Conservation (phyloP, 2,888 invertebrate genomes). For the Zaprionus obscuricornis region DNA sequence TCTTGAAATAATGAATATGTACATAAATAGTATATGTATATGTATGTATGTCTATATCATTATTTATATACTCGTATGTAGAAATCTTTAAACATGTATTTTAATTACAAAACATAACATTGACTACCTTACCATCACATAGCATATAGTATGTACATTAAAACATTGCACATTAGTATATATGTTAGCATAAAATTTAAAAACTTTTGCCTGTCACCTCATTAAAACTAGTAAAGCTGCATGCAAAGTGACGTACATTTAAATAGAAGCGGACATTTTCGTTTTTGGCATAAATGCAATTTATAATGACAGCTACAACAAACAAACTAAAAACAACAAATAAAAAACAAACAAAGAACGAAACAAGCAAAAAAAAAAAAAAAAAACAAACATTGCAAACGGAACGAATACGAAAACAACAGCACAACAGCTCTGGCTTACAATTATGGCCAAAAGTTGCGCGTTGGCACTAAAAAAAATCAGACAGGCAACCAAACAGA, state of each 20-base stretch:
- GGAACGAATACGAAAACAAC: slow-evolving; percentile 22
- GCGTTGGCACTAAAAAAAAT: slow-evolving; percentile 51
- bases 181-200: no score
- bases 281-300: slow-evolving; percentile 60
- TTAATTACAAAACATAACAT: no score
- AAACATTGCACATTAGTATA: no score
- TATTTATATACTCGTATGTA: no score
- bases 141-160: no score
- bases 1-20: no score
- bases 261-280: slow-evolving; percentile 33
- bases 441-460: slow-evolving; percentile 65
- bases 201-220: no score
- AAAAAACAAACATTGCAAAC: slow-evolving; percentile 10
- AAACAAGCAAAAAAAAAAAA: slow-evolving; percentile 22
- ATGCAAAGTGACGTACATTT: slow-evolving; percentile 14
- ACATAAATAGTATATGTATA: no score
- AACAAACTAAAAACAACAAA: slow-evolving; percentile 60
- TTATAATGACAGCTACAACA: slow-evolving; percentile 68
- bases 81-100: no score
- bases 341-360: slow-evolving; percentile 37
- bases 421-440: slow-evolving; percentile 40
- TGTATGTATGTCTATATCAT: no score
- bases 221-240: slow-evolving; percentile 35
- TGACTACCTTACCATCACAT: no score
- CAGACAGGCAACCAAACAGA: slow-evolving; percentile 12